These are phyloP conservation scores for Epiblema foenella DNA, from an alignment of 2,888 invertebrate species.

Conservation along the genomic window DNA sequence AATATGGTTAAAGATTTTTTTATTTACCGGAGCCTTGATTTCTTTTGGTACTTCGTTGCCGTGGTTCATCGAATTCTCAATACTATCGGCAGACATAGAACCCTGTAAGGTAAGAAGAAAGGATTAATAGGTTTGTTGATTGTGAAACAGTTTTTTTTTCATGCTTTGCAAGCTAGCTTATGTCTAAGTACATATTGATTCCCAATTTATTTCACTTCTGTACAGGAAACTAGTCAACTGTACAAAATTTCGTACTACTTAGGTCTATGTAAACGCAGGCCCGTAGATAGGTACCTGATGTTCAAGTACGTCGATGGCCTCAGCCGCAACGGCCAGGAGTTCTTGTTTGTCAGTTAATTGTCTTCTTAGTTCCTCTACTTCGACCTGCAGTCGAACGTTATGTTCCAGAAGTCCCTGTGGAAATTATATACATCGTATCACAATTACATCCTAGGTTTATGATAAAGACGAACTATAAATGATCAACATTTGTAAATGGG, in stretches of 20 bases:
- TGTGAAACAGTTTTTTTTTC: not conserved
- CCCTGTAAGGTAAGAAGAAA: slow-evolving; percentile 58
- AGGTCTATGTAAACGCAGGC: too few species aligned
- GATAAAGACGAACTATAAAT: not conserved
- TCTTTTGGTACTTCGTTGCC: slow-evolving; percentile 60
- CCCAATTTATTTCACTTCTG: too few species aligned
- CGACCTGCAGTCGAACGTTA: slow-evolving; percentile 86
- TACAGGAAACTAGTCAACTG: too few species aligned
- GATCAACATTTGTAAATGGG: not conserved
- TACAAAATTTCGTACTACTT: too few species aligned
- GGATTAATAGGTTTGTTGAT: not conserved
- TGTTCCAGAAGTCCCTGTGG: slow-evolving; percentile 76
- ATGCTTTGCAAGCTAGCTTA: too few species aligned
- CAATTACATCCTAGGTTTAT: not conserved
- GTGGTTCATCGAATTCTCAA: slow-evolving; percentile 70
- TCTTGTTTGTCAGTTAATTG: slow-evolving; percentile 93
- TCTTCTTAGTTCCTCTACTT: slow-evolving; percentile 90
- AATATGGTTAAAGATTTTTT: slow-evolving; percentile 21
- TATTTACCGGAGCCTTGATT: slow-evolving; percentile 50
- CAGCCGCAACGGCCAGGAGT: slow-evolving; percentile 92
- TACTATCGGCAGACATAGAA: slow-evolving; percentile 74
- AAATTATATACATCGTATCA: slow-evolving; percentile 42
- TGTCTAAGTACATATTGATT: too few species aligned
- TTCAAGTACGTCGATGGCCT: slow-evolving; percentile 91
- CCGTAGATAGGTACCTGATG: slow-evolving; percentile 67